Evolutionary conservation across 2,797 vertebrate genomes (phyloP), one percentile per base, ranked within the genome.

Genomic region (Ptychadena robeensis): DNA sequence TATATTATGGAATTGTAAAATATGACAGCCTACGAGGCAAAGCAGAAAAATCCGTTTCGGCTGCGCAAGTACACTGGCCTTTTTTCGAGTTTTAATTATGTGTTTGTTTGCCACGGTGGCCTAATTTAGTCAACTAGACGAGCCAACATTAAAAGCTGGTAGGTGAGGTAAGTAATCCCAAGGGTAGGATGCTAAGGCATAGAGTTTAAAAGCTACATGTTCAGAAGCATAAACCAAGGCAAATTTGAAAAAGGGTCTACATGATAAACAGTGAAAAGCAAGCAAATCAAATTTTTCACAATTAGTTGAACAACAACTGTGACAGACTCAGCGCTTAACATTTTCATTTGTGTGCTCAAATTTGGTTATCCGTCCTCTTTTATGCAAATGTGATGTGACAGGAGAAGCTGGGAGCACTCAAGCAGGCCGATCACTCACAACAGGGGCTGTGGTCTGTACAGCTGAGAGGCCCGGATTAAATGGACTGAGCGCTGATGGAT

Each of bases 261-360:
- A 93, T 94, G 94, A 97, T 94, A 93, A 96, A 96, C 93, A 92
- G 92, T 81, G 91, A 92, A 95, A 91, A 93, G 93, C 90, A 80
- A 91, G 94, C 93, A 97, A 98, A 98, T 96, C 96, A 88, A 94
- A 99, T 99, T 97, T 95, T 95, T 99, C 96, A 97, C 97, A 98
- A 99, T 99, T 99, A 99, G 96, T 95, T 93, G 93, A 93, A 94
- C 93, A 94, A 93, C 90, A 91, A 95, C 94, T 89, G 91, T 95
- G 97, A 97, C 97, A 98, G 94, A 94, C 95, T 94, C 87, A 89
- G 96, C 88, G 95, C 92, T 94, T 93, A 93, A 90, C 90, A 92
- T 94, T 95, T 94, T 94, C 93, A 94, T 95, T 93, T 94, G 92
- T 91, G 91, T 92, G 91, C 94, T 94, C 93, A 97, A 97, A 98